Percentiles rank a stretch among this genome's conserved stretches.
Conservation (phyloP, 2,797 vertebrate species). For the Hippopotamyrus pictus region DNA sequence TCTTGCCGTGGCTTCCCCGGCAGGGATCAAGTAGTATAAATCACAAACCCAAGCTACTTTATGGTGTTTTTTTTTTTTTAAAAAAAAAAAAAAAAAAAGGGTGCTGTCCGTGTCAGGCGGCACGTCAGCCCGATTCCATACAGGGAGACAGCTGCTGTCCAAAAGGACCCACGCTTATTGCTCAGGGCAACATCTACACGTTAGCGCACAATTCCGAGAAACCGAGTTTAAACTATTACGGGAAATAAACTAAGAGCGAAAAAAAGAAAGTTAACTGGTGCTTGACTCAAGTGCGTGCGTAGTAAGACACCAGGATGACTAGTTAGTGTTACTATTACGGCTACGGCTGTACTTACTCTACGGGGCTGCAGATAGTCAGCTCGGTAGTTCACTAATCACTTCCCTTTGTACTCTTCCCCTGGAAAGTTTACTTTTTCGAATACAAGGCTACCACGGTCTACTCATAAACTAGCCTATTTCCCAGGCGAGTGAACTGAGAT, state of each 20-base stretch:
- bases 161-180: not conserved
- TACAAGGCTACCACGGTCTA: not conserved
- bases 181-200: not conserved
- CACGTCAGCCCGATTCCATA: slow-evolving; percentile 12
- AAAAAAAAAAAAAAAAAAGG: not conserved
- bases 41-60: not conserved
- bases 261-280: not conserved
- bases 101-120: slow-evolving; percentile 51
- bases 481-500: not conserved
- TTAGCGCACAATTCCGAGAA: not conserved
- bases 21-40: not conserved
- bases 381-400: slow-evolving; percentile 2
- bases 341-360: not conserved
- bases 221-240: too few species aligned
- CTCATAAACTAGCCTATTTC: not conserved
- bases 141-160: not conserved
- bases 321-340: not conserved
- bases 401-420: slow-evolving; percentile 7
- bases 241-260: not conserved
- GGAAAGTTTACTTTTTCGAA: slow-evolving; percentile 16
- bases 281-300: not conserved
- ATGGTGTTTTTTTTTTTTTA: not conserved
- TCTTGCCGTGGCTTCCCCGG: not conserved
- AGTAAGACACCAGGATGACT: not conserved
- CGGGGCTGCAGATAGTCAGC: slow-evolving; percentile 4